These are phyloP conservation scores for Pinctada fucata DNA, from an alignment of 2,888 invertebrate genomes.

Conservation along the genomic window DNA sequence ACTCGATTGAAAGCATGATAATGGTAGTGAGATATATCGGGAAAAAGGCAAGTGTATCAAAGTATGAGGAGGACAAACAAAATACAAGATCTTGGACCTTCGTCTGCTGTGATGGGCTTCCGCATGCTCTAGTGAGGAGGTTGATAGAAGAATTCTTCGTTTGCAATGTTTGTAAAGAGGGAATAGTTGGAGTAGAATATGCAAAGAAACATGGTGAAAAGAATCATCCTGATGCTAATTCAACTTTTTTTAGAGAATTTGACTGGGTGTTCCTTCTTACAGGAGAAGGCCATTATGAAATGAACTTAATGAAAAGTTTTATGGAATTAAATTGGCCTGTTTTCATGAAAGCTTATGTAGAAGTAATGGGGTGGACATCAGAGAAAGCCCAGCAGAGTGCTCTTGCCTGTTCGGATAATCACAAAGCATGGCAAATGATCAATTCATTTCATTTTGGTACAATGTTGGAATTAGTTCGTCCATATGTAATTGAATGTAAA, in stretches of 20 bases:
- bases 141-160: constrained; percentile 27
- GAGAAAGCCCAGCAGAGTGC: constrained; percentile 25
- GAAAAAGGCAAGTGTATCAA: constrained; percentile 21
- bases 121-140: constrained; percentile 20
- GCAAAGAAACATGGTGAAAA: constrained; percentile 12
- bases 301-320: constrained; percentile 36
- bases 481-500: constrained; percentile 14
- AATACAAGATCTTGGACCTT: constrained; percentile 25
- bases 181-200: constrained; percentile 11
- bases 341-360: constrained; percentile 23
- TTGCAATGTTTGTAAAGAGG: constrained; percentile 22
- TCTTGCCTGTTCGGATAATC: constrained; percentile 27
- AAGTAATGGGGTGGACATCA: constrained; percentile 31
- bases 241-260: constrained; percentile 18
- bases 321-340: constrained; percentile 35
- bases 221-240: background rate
- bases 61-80: background rate
- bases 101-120: constrained; percentile 35
- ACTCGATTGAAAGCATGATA: constrained; percentile 26
- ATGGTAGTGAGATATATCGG: constrained; percentile 27
- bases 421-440: constrained; percentile 34
- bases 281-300: constrained; percentile 34
- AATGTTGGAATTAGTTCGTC: constrained; percentile 20
- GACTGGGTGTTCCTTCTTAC: constrained; percentile 23
- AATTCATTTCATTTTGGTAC: constrained; percentile 24